These are phyloP conservation scores for Sciurus carolinensis DNA, from an alignment of 2,797 vertebrate species.

Conservation along the genomic window DNA sequence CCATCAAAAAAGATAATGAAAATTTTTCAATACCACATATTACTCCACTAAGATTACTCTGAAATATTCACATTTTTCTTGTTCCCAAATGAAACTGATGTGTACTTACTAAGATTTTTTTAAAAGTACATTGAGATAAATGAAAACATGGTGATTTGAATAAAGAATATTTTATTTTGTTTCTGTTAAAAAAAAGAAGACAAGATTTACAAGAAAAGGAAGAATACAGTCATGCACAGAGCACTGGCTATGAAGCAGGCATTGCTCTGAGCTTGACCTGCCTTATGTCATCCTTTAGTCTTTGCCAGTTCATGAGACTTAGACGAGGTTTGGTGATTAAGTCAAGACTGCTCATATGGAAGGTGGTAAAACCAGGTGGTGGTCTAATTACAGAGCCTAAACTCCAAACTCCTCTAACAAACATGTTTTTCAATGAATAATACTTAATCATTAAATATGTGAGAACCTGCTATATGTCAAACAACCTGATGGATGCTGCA, in stretches of 20 bases:
- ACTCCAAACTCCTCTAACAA: background rate
- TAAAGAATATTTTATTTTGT: background rate
- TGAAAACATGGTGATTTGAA: background rate
- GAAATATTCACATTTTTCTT: no score
- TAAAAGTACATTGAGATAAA: background rate
- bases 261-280: background rate
- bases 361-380: background rate
- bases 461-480: background rate
- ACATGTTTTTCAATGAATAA: background rate
- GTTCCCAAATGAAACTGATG: no score
- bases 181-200: no score
- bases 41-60: no score
- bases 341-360: background rate
- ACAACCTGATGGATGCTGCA: background rate
- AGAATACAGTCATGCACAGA: background rate
- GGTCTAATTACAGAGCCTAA: background rate
- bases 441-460: background rate
- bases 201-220: background rate
- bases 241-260: fast-evolving
- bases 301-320: background rate
- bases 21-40: no score
- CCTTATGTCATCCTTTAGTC: background rate
- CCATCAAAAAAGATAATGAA: no score
- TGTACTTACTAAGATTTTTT: no score
- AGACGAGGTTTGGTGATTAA: background rate